Conservation (phyloP, 2,888 invertebrate genomes). For the Eupithecia abbreviata region DNA sequence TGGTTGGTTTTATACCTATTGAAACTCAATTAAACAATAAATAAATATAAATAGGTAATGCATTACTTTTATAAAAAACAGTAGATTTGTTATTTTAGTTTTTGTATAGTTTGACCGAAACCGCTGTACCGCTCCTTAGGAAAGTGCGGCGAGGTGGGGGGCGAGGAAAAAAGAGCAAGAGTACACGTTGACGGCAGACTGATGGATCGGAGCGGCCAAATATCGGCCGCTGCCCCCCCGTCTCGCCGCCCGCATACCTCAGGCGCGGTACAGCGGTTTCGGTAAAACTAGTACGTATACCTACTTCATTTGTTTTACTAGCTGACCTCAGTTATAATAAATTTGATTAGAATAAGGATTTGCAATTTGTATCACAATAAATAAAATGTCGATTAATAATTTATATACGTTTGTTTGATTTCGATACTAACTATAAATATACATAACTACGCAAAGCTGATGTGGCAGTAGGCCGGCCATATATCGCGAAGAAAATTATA, state of each 20-base stretch:
- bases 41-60: background rate
- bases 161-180: too few relatives aligned
- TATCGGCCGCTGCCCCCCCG: too few relatives aligned
- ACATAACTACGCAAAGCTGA: background rate
- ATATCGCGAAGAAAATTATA: too few relatives aligned
- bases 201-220: too few relatives aligned
- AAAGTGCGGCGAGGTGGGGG: too few relatives aligned
- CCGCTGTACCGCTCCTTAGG: too few relatives aligned
- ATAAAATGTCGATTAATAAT: slow-evolving; percentile 21
- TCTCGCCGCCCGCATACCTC: too few relatives aligned
- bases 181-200: too few relatives aligned
- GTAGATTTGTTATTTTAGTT: background rate
- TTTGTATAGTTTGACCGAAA: too few relatives aligned
- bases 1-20: background rate
- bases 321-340: slow-evolving; percentile 20
- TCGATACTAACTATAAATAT: background rate
- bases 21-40: background rate
- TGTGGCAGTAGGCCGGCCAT: too few relatives aligned
- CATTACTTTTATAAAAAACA: background rate
- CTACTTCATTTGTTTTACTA: slow-evolving; percentile 18
- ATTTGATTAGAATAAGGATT: slow-evolving; percentile 18
- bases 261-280: too few relatives aligned
- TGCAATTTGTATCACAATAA: slow-evolving; percentile 24
- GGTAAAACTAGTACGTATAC: too few relatives aligned
- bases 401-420: background rate